Conservation (phyloP, 2,797 vertebrate species). For the Pseudomugil tenellus region DNA sequence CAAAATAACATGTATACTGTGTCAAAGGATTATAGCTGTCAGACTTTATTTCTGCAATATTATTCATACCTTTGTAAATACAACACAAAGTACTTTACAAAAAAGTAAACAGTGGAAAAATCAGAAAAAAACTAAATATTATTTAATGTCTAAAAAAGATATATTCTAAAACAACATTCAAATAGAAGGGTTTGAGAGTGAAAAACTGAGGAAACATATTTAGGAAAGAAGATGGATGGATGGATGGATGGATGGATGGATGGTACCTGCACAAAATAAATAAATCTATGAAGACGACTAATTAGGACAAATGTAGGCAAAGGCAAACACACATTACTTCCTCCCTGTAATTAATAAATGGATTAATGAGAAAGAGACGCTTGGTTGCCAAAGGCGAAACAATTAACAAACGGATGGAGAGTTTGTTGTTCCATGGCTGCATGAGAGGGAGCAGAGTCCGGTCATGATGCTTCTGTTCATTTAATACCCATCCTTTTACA, state of each 20-base stretch:
- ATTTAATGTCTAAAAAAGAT: too few relatives aligned
- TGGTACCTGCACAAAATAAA: conserved; percentile 5
- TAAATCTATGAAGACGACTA: conserved; percentile 42
- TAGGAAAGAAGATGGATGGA: too few relatives aligned
- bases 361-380: conserved; percentile 69
- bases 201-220: too few relatives aligned
- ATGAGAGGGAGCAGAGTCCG: conserved; percentile 19
- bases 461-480: conserved; percentile 18
- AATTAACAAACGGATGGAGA: conserved; percentile 55
- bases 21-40: too few relatives aligned
- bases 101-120: too few relatives aligned
- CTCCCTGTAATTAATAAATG: conserved; percentile 68
- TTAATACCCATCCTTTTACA: conserved; percentile 43
- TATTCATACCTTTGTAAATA: too few relatives aligned
- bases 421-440: conserved; percentile 42
- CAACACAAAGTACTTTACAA: too few relatives aligned
- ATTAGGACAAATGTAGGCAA: conserved; percentile 58
- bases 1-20: too few relatives aligned
- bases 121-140: too few relatives aligned
- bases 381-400: conserved; percentile 37
- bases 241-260: too few relatives aligned
- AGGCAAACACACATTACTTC: conserved; percentile 40
- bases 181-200: too few relatives aligned
- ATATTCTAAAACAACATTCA: too few relatives aligned
- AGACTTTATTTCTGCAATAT: neutral